These are phyloP conservation scores for Deladenus siricidicola DNA, from an alignment of 2,888 invertebrate genomes.

Conservation along the genomic window DNA sequence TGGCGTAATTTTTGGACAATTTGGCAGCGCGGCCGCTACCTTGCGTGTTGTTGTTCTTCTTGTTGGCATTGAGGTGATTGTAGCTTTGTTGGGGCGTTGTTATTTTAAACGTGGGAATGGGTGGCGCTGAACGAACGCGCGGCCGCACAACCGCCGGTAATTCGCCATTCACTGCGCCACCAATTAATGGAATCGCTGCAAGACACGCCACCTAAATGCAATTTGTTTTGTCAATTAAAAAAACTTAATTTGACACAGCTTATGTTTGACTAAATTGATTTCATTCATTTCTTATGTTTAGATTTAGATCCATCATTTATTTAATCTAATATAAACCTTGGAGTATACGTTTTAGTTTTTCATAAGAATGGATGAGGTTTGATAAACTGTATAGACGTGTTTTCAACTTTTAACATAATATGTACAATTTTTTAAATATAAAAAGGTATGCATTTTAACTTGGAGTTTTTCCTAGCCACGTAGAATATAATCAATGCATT, in stretches of 20 bases:
- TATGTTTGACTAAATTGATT: not conserved
- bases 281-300: too few species aligned
- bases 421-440: too few species aligned
- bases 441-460: too few species aligned
- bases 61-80: not conserved
- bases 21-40: too few species aligned
- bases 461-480: too few species aligned
- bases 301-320: not conserved
- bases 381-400: too few species aligned
- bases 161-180: slow-evolving; percentile 14
- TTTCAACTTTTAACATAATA: too few species aligned
- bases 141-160: slow-evolving; percentile 23
- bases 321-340: not conserved
- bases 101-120: slow-evolving; percentile 22
- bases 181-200: slow-evolving; percentile 25
- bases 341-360: too few species aligned
- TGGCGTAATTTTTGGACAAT: too few species aligned
- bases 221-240: not conserved
- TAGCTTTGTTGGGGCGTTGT: not conserved
- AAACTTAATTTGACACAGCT: not conserved
- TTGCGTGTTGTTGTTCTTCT: not conserved
- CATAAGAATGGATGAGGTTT: too few species aligned
- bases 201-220: slow-evolving; percentile 21
- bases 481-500: too few species aligned
- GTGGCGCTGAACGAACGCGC: slow-evolving; percentile 26